Evolutionary conservation across 2,797 vertebrate genomes (phyloP).

Genomic region (Aplochiton taeniatus): DNA sequence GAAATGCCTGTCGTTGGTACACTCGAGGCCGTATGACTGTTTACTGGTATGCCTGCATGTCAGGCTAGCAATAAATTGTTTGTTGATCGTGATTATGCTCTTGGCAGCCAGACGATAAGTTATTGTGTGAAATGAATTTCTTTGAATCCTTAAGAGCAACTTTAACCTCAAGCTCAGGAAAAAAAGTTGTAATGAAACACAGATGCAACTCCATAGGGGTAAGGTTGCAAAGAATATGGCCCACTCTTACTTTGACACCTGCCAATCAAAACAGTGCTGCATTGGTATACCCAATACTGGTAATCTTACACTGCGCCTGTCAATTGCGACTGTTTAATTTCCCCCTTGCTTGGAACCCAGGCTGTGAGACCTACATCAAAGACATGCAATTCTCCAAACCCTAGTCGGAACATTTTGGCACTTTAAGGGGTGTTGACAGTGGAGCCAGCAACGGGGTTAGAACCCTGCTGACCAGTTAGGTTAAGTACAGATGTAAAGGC

Average conservation of each 20-base stretch:
- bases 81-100: background rate
- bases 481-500: slow-evolving; percentile 16
- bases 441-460: slow-evolving; percentile 21
- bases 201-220: slow-evolving; percentile 15
- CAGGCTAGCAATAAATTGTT: too few relatives aligned
- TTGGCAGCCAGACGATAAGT: background rate
- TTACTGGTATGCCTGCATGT: too few relatives aligned
- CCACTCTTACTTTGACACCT: slow-evolving; percentile 20
- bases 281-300: slow-evolving; percentile 2
- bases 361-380: slow-evolving; percentile 23
- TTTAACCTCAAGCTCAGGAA: slow-evolving; percentile 5
- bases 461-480: slow-evolving; percentile 8
- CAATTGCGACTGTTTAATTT: slow-evolving; percentile 13
- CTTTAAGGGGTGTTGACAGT: slow-evolving; percentile 37
- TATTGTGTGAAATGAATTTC: background rate
- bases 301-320: slow-evolving; percentile 15
- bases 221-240: background rate
- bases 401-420: slow-evolving; percentile 21
- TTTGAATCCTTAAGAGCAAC: slow-evolving; percentile 23
- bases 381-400: slow-evolving; percentile 20
- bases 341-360: slow-evolving; percentile 2
- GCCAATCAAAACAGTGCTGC: slow-evolving; percentile 27
- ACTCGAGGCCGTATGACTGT: background rate
- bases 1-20: background rate
- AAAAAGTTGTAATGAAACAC: slow-evolving; percentile 28